Conservation (phyloP, 2,113 vertebrate species). For the Strigops habroptila region DNA sequence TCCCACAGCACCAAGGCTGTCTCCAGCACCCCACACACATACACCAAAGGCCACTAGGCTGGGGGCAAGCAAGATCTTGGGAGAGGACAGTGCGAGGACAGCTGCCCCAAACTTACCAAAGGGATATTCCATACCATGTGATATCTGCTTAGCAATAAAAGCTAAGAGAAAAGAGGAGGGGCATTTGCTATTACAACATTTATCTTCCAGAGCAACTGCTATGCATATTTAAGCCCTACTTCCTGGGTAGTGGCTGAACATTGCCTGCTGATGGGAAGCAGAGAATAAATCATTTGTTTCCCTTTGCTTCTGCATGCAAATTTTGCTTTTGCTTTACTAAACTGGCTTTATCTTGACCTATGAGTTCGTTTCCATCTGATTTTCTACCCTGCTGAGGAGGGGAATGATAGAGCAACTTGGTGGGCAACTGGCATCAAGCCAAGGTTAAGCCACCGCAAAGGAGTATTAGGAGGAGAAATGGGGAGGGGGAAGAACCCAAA, state of each 20-base stretch:
- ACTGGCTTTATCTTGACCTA: background rate
- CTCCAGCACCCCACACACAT: background rate
- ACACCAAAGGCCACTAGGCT: background rate
- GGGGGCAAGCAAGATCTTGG: background rate
- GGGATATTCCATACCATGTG: background rate
- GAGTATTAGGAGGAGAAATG: background rate
- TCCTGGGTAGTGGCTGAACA: background rate
- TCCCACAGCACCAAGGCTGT: background rate
- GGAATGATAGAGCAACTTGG: background rate
- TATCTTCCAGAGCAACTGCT: background rate
- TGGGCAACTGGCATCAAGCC: background rate
- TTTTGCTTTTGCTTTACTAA: background rate
- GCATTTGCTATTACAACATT: background rate
- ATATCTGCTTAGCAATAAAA: background rate
- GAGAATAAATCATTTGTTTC: background rate
- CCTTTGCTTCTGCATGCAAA: background rate
- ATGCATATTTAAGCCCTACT: rapidly evolving
- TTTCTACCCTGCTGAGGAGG: background rate
- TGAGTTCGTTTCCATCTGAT: background rate
- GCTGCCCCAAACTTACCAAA: background rate
- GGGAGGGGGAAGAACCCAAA: too few relatives aligned
- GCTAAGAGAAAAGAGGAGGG: background rate
- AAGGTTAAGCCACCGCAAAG: background rate
- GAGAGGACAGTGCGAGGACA: background rate
- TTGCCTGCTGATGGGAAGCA: background rate